Base-by-base conservation (phyloP, 1,140 invertebrate species). In the Trichonephila inaurata region DNA sequence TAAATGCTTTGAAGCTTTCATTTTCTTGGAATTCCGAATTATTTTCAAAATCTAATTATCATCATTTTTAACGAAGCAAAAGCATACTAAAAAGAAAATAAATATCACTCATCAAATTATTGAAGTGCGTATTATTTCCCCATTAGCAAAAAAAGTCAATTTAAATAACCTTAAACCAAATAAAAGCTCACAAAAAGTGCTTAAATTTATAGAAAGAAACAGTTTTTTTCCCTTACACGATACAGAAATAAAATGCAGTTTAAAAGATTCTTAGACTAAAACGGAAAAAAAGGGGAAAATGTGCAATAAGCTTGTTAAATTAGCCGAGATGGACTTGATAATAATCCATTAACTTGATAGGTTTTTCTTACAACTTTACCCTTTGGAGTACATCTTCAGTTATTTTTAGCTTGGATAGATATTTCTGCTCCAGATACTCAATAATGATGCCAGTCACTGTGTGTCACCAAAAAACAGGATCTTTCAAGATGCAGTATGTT, bases 361-460 rank as follows among this genome's bases (percentile, higher is more conserved):
- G 28, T 33, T 40, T 77, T 33, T 33, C 28, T 16, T 14, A 21
- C 16, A 64, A 28, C 69, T 72, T 33, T 72, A 72, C 28, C 24
- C 18, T 33, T 33, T 33, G 14, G 7, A 4, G 10, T 69, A 69
- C 0, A n/a, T n/a, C 4, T 69, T 24, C 18, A 24, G 83, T 61
- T 85, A 85, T 85, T 85, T 85, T 60, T 85, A 85, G 83, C 83
- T 12, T 58, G n/a, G 33, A 14, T 58, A 85, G 24, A 24, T 85
- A 64, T 92, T 83, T 85, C 62, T 92, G 90, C 90, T 92, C 90
- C 90, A 92, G 21, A 92, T 92, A 58, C 89, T 85, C 44, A 66
- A 24, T 24, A 85, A 66, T 51, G 72, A 72, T 91, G 51, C 81
- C 33, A 85, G 81, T 64, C 33, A 18, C 62, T 60, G 28, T 85